Conservation (phyloP, 2,113 vertebrate genomes). For the Tachuris rubrigastra region DNA sequence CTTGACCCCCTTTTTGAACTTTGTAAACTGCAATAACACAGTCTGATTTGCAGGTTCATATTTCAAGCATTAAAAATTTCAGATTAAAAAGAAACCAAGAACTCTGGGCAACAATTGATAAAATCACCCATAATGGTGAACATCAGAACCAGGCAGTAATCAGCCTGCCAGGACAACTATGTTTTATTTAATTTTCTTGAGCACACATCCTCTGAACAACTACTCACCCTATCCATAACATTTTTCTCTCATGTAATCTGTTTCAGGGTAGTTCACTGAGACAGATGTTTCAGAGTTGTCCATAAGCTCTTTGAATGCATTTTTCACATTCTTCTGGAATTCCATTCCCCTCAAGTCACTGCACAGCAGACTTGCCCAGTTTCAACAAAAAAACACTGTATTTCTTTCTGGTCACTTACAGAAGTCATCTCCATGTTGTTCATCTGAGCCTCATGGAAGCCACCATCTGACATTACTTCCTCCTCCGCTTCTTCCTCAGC, state of each 20-base stretch:
- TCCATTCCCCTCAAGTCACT: not conserved
- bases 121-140: not conserved
- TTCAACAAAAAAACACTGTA: not conserved
- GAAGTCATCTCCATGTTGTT: constrained; percentile 94
- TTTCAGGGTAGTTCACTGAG: not conserved
- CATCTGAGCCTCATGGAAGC: constrained; percentile 92
- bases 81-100: not conserved
- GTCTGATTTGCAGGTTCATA: not conserved
- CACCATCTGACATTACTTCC: constrained; percentile 96
- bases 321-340: not conserved
- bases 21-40: not conserved
- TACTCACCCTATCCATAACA: not conserved
- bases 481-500: constrained; percentile 90
- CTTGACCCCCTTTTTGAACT: not conserved
- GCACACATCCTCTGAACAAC: not conserved
- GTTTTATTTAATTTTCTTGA: not conserved
- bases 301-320: not conserved
- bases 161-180: not conserved
- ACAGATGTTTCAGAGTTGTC: not conserved
- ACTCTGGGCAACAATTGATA: not conserved
- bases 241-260: not conserved
- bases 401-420: constrained; percentile 70
- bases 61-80: not conserved
- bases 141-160: not conserved
- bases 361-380: not conserved